phyloP scores from a whole-genome alignment of 2,113 vertebrate species.

The Pica pica region DNA sequence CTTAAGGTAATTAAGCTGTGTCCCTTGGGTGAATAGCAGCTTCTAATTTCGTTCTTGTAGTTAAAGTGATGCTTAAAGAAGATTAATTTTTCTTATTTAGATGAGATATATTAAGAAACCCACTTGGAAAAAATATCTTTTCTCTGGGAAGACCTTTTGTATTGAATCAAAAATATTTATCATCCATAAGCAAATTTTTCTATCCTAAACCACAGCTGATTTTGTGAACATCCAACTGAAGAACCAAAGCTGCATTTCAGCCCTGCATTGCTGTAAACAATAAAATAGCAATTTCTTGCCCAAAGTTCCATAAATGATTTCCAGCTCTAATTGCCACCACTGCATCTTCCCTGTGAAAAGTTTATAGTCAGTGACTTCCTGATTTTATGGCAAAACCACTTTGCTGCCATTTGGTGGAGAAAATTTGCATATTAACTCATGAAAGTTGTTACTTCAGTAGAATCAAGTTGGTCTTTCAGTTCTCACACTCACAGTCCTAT shows the following conservation, averaged over 20 bases:
- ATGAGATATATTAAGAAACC: background rate
- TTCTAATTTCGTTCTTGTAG: background rate
- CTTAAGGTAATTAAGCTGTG: conserved; percentile 31
- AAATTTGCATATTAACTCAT: background rate
- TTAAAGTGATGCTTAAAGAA: background rate
- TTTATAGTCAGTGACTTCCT: background rate
- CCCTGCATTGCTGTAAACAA: background rate
- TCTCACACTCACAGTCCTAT: background rate
- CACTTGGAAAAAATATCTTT: background rate
- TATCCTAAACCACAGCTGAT: background rate
- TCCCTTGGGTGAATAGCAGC: background rate
- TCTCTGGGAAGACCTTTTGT: background rate
- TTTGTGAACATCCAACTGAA: background rate
- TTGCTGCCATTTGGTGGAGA: background rate
- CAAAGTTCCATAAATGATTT: background rate
- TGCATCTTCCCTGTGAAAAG: background rate
- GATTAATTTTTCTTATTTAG: background rate
- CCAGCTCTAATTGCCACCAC: background rate
- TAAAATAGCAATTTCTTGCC: background rate
- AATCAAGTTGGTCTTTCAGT: background rate
- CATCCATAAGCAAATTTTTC: background rate
- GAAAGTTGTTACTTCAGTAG: background rate
- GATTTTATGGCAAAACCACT: background rate
- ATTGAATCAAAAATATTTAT: background rate
- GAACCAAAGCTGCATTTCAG: background rate